Percentiles rank a stretch among this genome's conserved stretches.
Evolutionary conservation across 2,888 invertebrate genomes (phyloP).

Genomic region (Spicauda simplicius): DNA sequence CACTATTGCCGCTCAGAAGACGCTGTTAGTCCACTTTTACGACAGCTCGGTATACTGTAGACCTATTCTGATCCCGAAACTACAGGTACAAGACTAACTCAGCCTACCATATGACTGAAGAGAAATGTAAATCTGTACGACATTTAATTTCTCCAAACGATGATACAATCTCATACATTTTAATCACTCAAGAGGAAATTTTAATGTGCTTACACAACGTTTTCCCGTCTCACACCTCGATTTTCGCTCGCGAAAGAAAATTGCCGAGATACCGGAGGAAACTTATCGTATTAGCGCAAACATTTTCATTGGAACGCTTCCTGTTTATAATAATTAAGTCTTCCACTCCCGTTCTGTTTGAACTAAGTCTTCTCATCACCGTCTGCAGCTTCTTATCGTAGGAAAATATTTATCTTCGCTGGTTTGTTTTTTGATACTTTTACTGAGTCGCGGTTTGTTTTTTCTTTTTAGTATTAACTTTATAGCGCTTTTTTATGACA

Average conservation of each 20-base stretch:
- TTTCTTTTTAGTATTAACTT: too few relatives aligned
- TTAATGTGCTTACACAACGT: neutral
- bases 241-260: neutral
- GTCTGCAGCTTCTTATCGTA: neutral
- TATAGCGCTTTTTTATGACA: too few relatives aligned
- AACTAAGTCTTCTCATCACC: constrained; percentile 17
- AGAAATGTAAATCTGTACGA: neutral
- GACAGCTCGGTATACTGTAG: too few relatives aligned
- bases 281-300: constrained; percentile 11
- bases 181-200: neutral
- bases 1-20: too few relatives aligned
- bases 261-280: neutral
- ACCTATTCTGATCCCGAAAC: too few relatives aligned
- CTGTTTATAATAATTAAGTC: constrained; percentile 18
- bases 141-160: neutral
- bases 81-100: too few relatives aligned
- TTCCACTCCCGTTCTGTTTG: constrained; percentile 11
- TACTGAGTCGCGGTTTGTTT: too few relatives aligned
- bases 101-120: too few relatives aligned
- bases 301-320: constrained; percentile 7
- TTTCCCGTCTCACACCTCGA: neutral
- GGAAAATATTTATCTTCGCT: constrained; percentile 21
- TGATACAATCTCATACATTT: neutral
- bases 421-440: too few relatives aligned
- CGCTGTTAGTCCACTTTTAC: too few relatives aligned